Conservation (phyloP, 2,888 invertebrate species). For the Tanytarsus gracilentus region DNA sequence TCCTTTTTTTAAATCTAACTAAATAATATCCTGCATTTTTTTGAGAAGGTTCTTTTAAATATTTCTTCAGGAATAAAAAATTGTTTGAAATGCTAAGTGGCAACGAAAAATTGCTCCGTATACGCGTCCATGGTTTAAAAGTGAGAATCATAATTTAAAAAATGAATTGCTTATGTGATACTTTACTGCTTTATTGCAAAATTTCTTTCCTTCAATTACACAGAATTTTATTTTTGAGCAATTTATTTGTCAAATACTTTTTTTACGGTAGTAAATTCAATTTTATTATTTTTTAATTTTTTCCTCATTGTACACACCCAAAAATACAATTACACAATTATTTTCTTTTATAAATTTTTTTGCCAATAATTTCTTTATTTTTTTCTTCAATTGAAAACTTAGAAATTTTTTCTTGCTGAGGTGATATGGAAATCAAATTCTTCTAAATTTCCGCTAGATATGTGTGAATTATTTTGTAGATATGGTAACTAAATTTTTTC, state of each 20-base stretch:
- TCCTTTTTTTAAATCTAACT: conserved; percentile 19
- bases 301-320: conserved; percentile 22
- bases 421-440: conserved; percentile 19
- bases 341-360: not conserved
- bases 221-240: conserved; percentile 11
- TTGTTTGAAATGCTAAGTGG: not conserved
- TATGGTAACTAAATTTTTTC: conserved; percentile 20
- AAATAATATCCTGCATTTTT: conserved; percentile 9
- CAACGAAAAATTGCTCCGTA: not conserved
- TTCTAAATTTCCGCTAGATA: not conserved
- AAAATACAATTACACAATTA: conserved; percentile 28
- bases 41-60: not conserved
- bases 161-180: conserved; percentile 14
- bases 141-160: not conserved
- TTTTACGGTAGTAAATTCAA: not conserved
- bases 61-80: not conserved
- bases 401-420: not conserved
- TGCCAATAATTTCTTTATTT: not conserved
- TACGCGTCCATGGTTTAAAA: not conserved
- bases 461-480: not conserved
- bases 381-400: not conserved
- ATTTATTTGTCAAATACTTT: conserved; percentile 4
- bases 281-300: conserved; percentile 16
- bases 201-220: not conserved
- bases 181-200: conserved; percentile 4